phyloP scores from a whole-genome alignment of 64 coral and sea anemone species.

The Pocillopora damicornis region DNA sequence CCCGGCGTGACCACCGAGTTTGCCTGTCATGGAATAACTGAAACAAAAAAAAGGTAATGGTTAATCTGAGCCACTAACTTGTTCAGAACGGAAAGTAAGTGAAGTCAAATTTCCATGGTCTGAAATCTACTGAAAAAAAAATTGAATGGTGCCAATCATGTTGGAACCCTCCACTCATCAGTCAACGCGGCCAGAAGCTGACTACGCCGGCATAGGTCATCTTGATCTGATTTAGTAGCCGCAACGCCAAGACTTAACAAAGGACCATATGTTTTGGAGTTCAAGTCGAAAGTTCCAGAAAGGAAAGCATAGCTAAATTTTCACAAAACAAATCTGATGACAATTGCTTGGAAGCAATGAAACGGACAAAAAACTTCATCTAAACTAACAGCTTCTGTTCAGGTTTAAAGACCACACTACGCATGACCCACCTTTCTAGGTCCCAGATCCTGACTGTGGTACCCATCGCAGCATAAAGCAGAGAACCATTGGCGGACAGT shows the following conservation, averaged over 20 bases:
- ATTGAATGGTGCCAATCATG: no score
- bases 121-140: no score
- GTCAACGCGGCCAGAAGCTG: no score
- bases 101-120: no score
- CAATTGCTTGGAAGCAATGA: no score
- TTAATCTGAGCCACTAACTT: not conserved
- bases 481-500: slow-evolving; percentile 60
- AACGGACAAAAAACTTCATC: no score
- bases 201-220: no score
- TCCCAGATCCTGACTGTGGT: slow-evolving; percentile 95
- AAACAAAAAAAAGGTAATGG: not conserved
- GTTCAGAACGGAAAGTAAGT: no score
- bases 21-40: slow-evolving; percentile 95
- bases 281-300: not conserved
- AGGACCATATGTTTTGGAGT: not conserved
- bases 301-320: no score
- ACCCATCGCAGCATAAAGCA: slow-evolving; percentile 78
- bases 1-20: slow-evolving; percentile 85
- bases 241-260: not conserved
- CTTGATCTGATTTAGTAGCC: not conserved
- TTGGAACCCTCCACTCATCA: no score
- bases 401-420: not conserved
- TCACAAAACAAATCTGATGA: no score
- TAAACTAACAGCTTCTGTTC: not conserved
- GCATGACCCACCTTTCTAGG: slow-evolving; percentile 74